Conservation (phyloP, 2,113 vertebrate genomes). For the Electrona antarctica region DNA sequence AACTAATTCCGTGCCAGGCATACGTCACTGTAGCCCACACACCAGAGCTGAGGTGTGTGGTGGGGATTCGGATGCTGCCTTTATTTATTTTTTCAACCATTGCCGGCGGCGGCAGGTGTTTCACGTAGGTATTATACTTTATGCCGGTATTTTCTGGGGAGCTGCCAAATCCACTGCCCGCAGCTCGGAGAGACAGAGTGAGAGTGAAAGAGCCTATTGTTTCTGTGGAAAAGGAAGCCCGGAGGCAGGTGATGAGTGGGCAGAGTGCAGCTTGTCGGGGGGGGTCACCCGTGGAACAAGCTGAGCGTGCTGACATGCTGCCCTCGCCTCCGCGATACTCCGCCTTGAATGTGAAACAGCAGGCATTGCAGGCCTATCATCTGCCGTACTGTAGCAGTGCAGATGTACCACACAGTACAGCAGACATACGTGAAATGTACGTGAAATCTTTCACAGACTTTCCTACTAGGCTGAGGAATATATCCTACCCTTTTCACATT, state of each 20-base stretch:
- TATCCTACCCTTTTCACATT: too few relatives aligned
- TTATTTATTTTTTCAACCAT: conserved; percentile 15
- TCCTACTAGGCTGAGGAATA: too few relatives aligned
- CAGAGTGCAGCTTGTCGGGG: conserved; percentile 3
- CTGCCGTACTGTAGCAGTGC: conserved; percentile 3
- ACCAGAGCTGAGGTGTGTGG: conserved; percentile 28
- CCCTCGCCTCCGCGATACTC: conserved; percentile 43
- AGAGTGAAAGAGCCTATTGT: conserved; percentile 62
- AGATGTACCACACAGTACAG: too few relatives aligned
- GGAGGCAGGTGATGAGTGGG: conserved; percentile 60
- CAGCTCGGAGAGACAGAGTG: conserved; percentile 27
- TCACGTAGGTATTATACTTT: conserved; percentile 42
- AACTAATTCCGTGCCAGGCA: conserved; percentile 3
- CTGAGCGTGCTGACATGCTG: conserved; percentile 51
- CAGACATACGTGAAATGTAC: too few relatives aligned
- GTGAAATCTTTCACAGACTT: too few relatives aligned
- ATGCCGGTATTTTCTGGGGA: conserved; percentile 41
- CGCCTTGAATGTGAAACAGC: conserved; percentile 39
- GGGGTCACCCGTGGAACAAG: conserved; percentile 64
- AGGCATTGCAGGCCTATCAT: conserved; percentile 14
- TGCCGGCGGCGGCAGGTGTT: conserved; percentile 10
- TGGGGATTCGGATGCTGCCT: conserved; percentile 31
- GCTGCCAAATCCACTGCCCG: conserved; percentile 54
- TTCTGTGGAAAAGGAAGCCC: conserved; percentile 49
- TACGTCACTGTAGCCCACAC: not conserved